Base-by-base conservation (phyloP, 2,888 invertebrate genomes). In the Autographa pulchrina region DNA sequence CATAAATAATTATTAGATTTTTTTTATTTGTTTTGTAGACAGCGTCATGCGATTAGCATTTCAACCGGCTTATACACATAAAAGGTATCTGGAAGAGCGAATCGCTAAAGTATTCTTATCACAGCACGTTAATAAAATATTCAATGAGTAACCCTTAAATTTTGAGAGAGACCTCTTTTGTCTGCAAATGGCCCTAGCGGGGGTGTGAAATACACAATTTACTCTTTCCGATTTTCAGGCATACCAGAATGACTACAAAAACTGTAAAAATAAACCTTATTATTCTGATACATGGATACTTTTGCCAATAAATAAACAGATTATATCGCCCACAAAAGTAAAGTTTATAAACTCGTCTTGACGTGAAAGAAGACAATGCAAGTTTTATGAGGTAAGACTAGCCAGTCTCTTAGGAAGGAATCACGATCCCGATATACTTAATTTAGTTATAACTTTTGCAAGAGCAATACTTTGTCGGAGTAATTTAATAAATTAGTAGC, bases 111-210 rank as follows among this genome's bases (percentile, higher is more conserved):
- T 84, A 90, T 90, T 88, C 89, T 89, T 90, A 89, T 90, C 89
- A 89, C 83, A 83, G 88, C 80, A 83, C 77, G 86, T 87, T 88
- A 86, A 86, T 90, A 89, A 90, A 90, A 89, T 91, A 91, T 91
- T 91, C 87, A 89, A 86, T 84, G 85, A 86, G 82, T 75, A 82
- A 81, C 77, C 77, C 81, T 84, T 82, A 81, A 85, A 86, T 85
- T 86, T 86, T 75, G 70, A 70, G 75, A 75, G 75, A 76, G 83
- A 81, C 77, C 74, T 77, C 81, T 84, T 84, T 83, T 82, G 80
- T 78, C 32, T 70, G 41, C 54, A 31, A 70, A 65, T 56, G 54
- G 58, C 54, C 56, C 54, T 61, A 35, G 62, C 16, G 14, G 58
- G 59, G 11, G 63, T 66, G 61, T 41, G 31, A 71, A 66, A 70